These are phyloP conservation scores for Tinamus major DNA, from an alignment of 2,797 vertebrate species.

Conservation along the genomic window DNA sequence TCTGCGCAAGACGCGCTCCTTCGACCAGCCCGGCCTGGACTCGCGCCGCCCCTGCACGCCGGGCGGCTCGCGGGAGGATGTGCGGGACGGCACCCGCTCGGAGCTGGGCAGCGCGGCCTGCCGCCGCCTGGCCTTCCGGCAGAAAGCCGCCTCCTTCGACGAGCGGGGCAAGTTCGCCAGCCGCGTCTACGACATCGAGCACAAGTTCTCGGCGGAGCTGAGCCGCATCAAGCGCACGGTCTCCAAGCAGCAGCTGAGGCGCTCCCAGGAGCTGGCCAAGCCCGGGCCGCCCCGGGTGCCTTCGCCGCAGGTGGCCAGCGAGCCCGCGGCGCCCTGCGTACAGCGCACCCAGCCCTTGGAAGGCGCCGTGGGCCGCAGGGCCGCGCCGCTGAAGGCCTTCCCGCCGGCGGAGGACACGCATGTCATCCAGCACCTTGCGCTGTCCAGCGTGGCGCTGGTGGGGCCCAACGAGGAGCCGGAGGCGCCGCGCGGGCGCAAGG, in stretches of 20 bases:
- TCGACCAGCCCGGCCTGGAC: slow-evolving; percentile 89
- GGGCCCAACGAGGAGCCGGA: slow-evolving; percentile 59
- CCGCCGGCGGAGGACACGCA: slow-evolving; percentile 24
- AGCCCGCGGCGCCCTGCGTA: slow-evolving; percentile 49
- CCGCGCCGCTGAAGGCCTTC: neutral
- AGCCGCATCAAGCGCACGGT: slow-evolving; percentile 93
- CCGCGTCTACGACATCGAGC: slow-evolving; percentile 92
- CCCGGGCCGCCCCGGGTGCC: slow-evolving; percentile 77
- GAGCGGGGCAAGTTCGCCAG: slow-evolving; percentile 90
- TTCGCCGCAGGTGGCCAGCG: slow-evolving; percentile 71
- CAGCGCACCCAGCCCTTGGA: slow-evolving; percentile 10
- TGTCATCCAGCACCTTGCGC: slow-evolving; percentile 66
- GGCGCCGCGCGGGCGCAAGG: slow-evolving; percentile 31
- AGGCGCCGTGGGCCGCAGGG: rapidly evolving
- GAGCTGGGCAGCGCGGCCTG: slow-evolving; percentile 83
- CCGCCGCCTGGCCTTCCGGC: slow-evolving; percentile 88
- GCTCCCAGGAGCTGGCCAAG: slow-evolving; percentile 84
- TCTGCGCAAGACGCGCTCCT: slow-evolving; percentile 89
- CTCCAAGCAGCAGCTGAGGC: slow-evolving; percentile 93
- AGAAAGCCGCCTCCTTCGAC: slow-evolving; percentile 93
- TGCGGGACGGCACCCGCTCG: slow-evolving; percentile 84
- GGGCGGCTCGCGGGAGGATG: slow-evolving; percentile 89
- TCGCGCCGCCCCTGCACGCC: slow-evolving; percentile 77
- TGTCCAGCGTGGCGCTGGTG: slow-evolving; percentile 61
- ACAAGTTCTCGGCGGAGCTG: slow-evolving; percentile 94